Evolutionary conservation across 2,888 invertebrate genomes (phyloP).

Genomic region (Choristoneura rosaceana): DNA sequence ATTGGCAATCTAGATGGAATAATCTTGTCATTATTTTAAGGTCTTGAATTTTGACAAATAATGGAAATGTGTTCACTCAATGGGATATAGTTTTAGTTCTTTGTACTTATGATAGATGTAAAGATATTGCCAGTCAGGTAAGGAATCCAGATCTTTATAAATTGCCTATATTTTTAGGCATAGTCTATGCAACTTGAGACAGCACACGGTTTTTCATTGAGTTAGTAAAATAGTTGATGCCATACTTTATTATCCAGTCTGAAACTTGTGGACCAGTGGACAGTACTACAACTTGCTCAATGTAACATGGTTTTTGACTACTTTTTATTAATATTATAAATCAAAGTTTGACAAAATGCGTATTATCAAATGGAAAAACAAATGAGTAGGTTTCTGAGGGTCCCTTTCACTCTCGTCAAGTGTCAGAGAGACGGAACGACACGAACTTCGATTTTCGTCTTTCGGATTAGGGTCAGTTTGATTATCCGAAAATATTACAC

Average conservation of each 20-base stretch:
- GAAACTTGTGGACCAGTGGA: neutral
- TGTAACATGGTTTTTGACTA: too few species aligned
- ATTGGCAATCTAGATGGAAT: slow-evolving; percentile 15
- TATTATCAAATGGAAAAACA: too few species aligned
- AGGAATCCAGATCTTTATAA: slow-evolving; percentile 33
- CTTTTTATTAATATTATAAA: too few species aligned
- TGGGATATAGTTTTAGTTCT: slow-evolving; percentile 35
- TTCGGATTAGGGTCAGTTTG: too few species aligned
- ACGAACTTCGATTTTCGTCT: too few species aligned
- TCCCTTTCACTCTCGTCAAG: too few species aligned
- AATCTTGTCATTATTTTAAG: slow-evolving; percentile 31
- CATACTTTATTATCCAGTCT: neutral
- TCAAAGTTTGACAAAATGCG: too few species aligned
- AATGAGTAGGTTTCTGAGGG: too few species aligned
- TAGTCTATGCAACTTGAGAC: slow-evolving; percentile 2
- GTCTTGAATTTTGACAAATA: slow-evolving; percentile 17
- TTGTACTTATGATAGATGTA: slow-evolving; percentile 30
- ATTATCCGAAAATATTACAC: too few species aligned
- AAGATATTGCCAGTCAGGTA: slow-evolving; percentile 25
- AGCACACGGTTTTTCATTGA: neutral
- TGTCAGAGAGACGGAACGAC: too few species aligned
- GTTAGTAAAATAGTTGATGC: neutral
- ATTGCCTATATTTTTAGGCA: slow-evolving; percentile 9
- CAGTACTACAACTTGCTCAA: neutral
- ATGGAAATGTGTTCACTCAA: slow-evolving; percentile 37